phyloP scores from a whole-genome alignment of 2,888 invertebrate species.

The Autographa gamma region DNA sequence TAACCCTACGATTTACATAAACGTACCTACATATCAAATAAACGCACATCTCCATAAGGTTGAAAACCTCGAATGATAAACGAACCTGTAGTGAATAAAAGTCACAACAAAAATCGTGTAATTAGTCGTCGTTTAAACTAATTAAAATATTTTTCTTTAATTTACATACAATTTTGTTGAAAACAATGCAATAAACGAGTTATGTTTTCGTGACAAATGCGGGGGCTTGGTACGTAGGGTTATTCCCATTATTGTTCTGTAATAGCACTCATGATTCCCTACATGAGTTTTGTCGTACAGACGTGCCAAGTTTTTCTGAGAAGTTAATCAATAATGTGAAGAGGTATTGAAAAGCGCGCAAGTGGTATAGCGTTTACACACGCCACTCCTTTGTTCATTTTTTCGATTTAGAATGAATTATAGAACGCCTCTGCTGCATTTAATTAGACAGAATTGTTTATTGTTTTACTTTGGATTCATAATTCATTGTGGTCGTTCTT shows the following conservation, averaged over 20 bases:
- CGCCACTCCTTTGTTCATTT: conserved; percentile 67
- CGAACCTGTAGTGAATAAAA: conserved; percentile 39
- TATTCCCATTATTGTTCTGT: conserved; percentile 49
- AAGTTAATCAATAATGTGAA: conserved; percentile 80
- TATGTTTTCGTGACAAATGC: conserved; percentile 56
- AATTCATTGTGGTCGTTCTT: conserved; percentile 55
- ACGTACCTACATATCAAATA: conserved; percentile 41
- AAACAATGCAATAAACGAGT: conserved; percentile 47
- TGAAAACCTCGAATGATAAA: conserved; percentile 53
- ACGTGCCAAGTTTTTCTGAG: conserved; percentile 74
- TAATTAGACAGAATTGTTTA: conserved; percentile 59
- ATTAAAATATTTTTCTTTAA: conserved; percentile 53
- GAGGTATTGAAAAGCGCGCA: conserved; percentile 76
- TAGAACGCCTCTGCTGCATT: conserved; percentile 55
- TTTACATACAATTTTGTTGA: conserved; percentile 49
- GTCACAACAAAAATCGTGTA: conserved; percentile 48
- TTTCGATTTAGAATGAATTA: conserved; percentile 59
- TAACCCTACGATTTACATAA: conserved; percentile 58
- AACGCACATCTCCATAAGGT: conserved; percentile 48
- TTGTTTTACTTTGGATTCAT: conserved; percentile 55
- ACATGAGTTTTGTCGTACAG: conserved; percentile 52
- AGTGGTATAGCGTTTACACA: conserved; percentile 72
- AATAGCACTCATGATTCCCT: conserved; percentile 57
- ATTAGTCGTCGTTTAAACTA: conserved; percentile 51
- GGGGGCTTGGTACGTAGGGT: conserved; percentile 42